These are phyloP conservation scores for Sinosuthora webbiana DNA, from an alignment of 2,113 vertebrate species.

Conservation along the genomic window DNA sequence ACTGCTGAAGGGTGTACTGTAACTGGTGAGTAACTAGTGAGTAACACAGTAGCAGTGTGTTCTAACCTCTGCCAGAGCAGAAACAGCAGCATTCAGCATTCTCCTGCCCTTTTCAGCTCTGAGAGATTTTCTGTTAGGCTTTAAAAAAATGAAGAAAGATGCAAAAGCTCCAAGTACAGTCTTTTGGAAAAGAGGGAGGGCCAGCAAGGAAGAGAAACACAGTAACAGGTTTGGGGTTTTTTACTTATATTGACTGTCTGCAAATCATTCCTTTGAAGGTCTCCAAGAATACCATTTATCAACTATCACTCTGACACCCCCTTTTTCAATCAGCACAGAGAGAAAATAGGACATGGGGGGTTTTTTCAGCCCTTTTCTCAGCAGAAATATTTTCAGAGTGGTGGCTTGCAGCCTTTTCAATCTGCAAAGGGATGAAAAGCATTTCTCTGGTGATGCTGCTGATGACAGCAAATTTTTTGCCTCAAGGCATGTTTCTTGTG, in stretches of 20 bases:
- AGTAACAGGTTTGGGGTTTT: background rate
- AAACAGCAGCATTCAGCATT: background rate
- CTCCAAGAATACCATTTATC: background rate
- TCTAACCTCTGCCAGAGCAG: background rate
- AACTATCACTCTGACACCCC: background rate
- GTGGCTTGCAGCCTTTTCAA: background rate
- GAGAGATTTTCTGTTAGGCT: background rate
- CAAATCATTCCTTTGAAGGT: background rate
- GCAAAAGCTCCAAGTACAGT: background rate
- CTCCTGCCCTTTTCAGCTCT: background rate
- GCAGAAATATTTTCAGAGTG: background rate
- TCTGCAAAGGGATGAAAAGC: background rate
- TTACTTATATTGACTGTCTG: background rate
- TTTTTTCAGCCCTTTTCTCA: background rate
- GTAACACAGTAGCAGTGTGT: background rate
- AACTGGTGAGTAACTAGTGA: background rate
- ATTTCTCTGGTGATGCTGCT: background rate
- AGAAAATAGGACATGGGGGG: background rate
- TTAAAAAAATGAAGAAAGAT: background rate
- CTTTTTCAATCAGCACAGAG: background rate
- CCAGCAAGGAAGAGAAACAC: background rate
- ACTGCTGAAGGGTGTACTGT: background rate
- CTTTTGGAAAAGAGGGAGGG: background rate
- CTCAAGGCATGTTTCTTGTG: background rate
- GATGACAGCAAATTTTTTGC: background rate